phyloP scores from a whole-genome alignment of 2,888 invertebrate species.

The Griposia aprilina region DNA sequence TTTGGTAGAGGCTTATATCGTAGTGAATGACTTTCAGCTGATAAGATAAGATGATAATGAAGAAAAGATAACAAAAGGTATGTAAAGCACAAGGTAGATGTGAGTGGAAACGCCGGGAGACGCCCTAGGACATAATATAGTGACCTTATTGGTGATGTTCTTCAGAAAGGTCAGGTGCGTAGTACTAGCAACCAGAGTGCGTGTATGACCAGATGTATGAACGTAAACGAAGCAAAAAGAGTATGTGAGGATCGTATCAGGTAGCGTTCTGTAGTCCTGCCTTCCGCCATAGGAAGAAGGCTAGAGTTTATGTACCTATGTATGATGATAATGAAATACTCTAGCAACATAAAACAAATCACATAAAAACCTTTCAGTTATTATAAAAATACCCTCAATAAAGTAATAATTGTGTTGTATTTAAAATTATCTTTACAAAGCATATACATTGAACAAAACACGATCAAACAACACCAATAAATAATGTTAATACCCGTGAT shows the following conservation, averaged over 20 bases:
- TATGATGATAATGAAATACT: neutral
- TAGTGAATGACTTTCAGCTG: neutral
- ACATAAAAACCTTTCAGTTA: neutral
- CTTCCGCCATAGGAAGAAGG: neutral
- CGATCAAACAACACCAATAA: constrained; percentile 47
- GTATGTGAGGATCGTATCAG: no score
- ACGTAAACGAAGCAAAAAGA: no score
- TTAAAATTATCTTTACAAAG: constrained; percentile 12
- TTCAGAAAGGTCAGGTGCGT: no score
- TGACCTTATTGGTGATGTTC: no score
- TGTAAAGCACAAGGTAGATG: no score
- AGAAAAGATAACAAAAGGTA: no score
- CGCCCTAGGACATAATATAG: no score
- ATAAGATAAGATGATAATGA: neutral
- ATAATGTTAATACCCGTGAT: constrained; percentile 48
- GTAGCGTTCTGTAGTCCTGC: neutral
- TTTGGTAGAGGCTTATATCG: no score
- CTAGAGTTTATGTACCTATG: neutral
- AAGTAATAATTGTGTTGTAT: neutral
- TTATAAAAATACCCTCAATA: neutral
- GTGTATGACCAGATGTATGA: no score
- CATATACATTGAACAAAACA: constrained; percentile 26
- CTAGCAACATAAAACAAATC: neutral
- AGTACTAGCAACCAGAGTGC: no score
- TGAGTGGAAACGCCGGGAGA: no score